Conservation (phyloP, 2,113 vertebrate species). For the Eurystomus gularis region DNA sequence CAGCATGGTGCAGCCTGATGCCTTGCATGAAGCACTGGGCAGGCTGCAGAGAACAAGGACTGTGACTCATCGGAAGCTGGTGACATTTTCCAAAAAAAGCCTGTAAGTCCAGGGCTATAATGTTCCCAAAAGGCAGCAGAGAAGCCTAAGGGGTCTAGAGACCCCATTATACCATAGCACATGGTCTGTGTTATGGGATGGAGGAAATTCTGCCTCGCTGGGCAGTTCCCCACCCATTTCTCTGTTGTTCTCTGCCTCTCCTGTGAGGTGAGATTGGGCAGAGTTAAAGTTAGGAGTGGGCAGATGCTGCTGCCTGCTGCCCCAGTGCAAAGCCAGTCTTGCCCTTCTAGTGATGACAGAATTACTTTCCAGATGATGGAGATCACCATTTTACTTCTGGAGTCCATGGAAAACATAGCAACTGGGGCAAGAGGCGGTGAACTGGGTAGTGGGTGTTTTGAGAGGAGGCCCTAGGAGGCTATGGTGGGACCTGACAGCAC, state of each 20-base stretch:
- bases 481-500: neutral
- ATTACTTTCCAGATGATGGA: neutral
- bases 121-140: conserved; percentile 7
- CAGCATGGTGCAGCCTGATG: neutral
- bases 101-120: neutral
- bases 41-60: neutral
- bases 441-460: neutral
- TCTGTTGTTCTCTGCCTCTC: neutral
- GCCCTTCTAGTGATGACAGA: neutral
- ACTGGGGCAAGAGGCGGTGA: neutral
- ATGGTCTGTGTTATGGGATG: neutral
- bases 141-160: conserved; percentile 25
- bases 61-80: conserved; percentile 32
- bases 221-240: neutral
- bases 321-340: neutral
- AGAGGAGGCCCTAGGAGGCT: neutral
- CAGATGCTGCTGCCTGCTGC: neutral
- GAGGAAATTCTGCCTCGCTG: neutral
- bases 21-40: neutral
- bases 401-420: neutral
- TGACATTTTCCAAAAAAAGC: conserved; percentile 55
- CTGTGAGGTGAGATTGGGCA: neutral
- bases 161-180: neutral
- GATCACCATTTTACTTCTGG: neutral
- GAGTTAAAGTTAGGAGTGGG: neutral